Conservation (phyloP, 2,113 vertebrate genomes). For the Gnathonemus echidnorhynchus region DNA sequence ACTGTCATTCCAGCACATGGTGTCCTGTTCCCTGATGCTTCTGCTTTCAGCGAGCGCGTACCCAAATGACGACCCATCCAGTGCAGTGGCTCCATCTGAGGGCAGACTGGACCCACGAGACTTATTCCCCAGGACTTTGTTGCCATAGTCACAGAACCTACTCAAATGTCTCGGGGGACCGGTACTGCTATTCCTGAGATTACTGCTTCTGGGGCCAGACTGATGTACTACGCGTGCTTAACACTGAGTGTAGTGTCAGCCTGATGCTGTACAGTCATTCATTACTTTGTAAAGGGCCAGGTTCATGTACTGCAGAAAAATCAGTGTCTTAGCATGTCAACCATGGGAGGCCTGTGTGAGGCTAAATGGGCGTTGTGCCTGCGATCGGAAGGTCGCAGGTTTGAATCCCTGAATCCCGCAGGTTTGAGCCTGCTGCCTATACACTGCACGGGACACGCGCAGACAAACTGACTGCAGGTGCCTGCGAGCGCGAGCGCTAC, state of each 20-base stretch:
- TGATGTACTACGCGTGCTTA: neutral
- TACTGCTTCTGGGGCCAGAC: neutral
- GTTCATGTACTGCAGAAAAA: neutral
- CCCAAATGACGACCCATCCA: neutral
- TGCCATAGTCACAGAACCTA: neutral
- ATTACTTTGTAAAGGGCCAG: neutral
- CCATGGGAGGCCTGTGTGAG: neutral
- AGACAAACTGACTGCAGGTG: constrained; percentile 14
- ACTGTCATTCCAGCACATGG: neutral
- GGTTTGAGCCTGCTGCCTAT: neutral
- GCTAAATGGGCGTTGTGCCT: neutral
- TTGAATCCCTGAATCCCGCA: neutral
- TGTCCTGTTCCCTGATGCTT: neutral
- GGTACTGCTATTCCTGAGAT: neutral
- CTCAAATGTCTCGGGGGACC: neutral
- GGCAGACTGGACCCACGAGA: neutral
- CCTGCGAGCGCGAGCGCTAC: neutral
- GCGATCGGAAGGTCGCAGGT: neutral
- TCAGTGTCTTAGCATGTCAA: neutral
- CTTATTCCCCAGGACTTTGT: neutral
- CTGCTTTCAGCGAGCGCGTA: neutral
- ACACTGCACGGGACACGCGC: neutral
- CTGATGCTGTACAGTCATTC: neutral
- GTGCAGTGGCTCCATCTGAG: neutral
- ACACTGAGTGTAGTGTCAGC: neutral